phyloP scores from a whole-genome alignment of 37 sponge, comb jelly and placozoan species.

The Mnemiopsis leidyi region DNA sequence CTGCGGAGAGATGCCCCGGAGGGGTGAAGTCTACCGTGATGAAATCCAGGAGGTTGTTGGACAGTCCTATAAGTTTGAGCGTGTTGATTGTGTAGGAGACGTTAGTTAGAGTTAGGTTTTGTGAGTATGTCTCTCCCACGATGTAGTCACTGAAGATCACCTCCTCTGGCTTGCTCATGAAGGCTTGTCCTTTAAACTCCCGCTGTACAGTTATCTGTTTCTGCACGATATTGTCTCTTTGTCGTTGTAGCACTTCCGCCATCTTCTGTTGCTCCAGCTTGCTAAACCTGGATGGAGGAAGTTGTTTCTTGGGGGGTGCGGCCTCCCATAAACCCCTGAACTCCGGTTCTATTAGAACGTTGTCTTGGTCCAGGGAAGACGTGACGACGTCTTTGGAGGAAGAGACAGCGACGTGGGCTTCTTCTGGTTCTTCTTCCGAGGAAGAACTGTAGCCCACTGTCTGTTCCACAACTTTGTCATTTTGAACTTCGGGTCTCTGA shows the following conservation, averaged over 20 bases:
- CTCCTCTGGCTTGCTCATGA: constrained; percentile 80
- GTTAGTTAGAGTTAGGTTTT: constrained; percentile 80
- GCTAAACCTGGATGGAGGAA: neutral
- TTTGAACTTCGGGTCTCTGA: neutral
- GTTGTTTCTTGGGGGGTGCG: neutral
- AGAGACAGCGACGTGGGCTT: neutral
- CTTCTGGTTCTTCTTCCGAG: constrained; percentile 11
- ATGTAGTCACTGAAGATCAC: constrained; percentile 85
- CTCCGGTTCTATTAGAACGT: constrained; percentile 20
- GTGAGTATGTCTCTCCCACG: constrained; percentile 71
- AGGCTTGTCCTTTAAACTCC: constrained; percentile 87
- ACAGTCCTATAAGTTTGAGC: constrained; percentile 77
- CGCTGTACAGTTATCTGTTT: constrained; percentile 87
- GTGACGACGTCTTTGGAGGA: neutral
- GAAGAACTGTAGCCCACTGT: constrained; percentile 57
- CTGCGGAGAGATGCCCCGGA: constrained; percentile 92
- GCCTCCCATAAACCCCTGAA: constrained; percentile 35
- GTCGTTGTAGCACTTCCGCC: constrained; percentile 70
- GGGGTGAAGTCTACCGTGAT: constrained; percentile 78
- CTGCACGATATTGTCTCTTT: constrained; percentile 70
- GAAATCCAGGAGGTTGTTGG: constrained; percentile 76
- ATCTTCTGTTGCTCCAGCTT: constrained; percentile 68
- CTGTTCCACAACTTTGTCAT: neutral
- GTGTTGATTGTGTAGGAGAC: constrained; percentile 91
- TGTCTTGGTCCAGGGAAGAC: neutral